These are phyloP conservation scores for Darevskia nairensis DNA, from an alignment of 2,797 vertebrate species.

Conservation along the genomic window DNA sequence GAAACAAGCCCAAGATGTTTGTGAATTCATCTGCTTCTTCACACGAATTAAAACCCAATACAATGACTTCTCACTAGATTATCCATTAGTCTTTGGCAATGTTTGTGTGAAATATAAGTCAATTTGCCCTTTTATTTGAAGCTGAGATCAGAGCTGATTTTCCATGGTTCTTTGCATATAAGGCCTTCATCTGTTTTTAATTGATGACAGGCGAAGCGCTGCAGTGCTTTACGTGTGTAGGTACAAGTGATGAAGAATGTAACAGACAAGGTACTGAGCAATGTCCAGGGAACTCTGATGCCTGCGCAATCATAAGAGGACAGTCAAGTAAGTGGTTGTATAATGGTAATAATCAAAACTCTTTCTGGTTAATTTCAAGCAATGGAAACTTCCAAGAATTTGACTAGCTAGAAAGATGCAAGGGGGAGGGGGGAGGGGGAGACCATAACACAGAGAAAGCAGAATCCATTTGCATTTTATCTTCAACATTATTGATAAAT, in stretches of 20 bases:
- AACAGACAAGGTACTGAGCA: slow-evolving; percentile 88
- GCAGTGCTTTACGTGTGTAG: slow-evolving; percentile 89
- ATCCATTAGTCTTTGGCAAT: background rate
- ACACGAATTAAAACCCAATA: background rate
- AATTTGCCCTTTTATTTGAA: background rate
- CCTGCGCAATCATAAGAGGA: slow-evolving; percentile 86
- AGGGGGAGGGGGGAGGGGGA: background rate
- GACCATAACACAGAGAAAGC: background rate
- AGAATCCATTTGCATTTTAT: background rate
- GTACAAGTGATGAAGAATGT: slow-evolving; percentile 88
- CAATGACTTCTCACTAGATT: background rate
- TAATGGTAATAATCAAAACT: background rate
- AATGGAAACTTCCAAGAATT: background rate
- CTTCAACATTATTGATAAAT: background rate
- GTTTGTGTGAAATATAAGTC: background rate
- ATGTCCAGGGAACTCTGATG: slow-evolving; percentile 87
- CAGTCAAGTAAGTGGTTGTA: slow-evolving; percentile 84
- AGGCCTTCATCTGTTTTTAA: background rate
- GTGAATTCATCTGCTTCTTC: background rate
- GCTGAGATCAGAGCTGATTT: fast-evolving
- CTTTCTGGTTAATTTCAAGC: fast-evolving
- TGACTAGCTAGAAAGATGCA: background rate
- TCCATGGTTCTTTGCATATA: background rate
- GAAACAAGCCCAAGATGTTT: background rate
- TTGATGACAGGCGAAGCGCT: slow-evolving; percentile 80